These are phyloP conservation scores for Phortica okadai DNA, from an alignment of 2,888 invertebrate genomes.

Conservation along the genomic window DNA sequence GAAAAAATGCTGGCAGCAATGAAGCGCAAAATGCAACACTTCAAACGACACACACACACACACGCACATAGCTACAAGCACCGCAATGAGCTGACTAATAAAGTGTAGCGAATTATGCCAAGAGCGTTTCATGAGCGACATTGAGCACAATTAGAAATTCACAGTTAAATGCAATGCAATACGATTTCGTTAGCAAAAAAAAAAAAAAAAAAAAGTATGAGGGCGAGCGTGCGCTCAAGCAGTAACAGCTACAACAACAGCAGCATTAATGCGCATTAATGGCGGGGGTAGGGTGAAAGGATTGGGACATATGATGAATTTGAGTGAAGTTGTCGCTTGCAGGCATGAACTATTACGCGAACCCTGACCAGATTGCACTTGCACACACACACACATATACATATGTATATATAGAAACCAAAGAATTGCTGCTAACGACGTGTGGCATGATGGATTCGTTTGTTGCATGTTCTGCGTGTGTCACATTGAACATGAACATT, in stretches of 20 bases:
- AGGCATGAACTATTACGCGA: too few species aligned
- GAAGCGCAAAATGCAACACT: not conserved
- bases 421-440: constrained; percentile 35
- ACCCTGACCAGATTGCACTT: not conserved
- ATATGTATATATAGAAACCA: not conserved
- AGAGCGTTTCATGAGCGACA: not conserved
- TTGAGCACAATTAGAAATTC: constrained; percentile 4
- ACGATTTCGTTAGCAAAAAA: not conserved
- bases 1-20: constrained; percentile 13
- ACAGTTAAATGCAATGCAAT: not conserved
- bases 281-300: constrained; percentile 10
- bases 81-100: constrained; percentile 40
- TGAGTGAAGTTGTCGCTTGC: not conserved
- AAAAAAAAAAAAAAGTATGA: not conserved
- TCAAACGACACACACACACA: not conserved
- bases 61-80: not conserved
- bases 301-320: constrained; percentile 31
- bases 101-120: constrained; percentile 37
- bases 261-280: too few species aligned
- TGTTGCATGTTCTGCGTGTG: constrained; percentile 26
- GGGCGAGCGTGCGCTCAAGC: not conserved
- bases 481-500: constrained; percentile 19
- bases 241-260: too few species aligned
- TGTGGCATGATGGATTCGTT: constrained; percentile 35
- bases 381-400: not conserved